A percentile compares a stretch with the other conserved stretches of the same genome.
phyloP scores from a whole-genome alignment of 2,113 vertebrate species.

The Bubalus kerabau region DNA sequence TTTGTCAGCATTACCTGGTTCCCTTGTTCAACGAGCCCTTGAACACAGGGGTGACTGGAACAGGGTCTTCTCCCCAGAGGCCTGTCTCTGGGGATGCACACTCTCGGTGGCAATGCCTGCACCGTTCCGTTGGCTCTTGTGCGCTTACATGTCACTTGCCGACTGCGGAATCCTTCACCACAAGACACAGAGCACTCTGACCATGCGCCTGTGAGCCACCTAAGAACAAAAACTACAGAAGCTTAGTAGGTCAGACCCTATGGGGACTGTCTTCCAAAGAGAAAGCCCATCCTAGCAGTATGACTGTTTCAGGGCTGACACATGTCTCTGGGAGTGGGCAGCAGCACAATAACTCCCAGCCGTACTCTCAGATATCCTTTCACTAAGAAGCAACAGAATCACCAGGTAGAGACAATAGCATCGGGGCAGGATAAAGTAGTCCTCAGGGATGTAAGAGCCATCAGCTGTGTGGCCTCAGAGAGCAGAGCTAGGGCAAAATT shows the following conservation, averaged over 20 bases:
- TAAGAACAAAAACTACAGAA: constrained; percentile 45
- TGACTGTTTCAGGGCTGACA: not conserved
- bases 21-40: constrained; percentile 64
- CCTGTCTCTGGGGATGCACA: constrained; percentile 69
- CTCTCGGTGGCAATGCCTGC: constrained; percentile 16
- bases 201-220: constrained; percentile 84
- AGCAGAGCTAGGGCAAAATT: not conserved
- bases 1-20: constrained; percentile 76
- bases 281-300: too few species aligned
- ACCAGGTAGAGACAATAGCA: fast-evolving
- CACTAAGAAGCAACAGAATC: too few species aligned
- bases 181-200: constrained; percentile 87
- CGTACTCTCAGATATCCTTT: not conserved
- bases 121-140: constrained; percentile 58
- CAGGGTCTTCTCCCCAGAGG: constrained; percentile 81
- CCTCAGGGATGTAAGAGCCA: not conserved
- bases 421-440: fast-evolving
- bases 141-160: constrained; percentile 83
- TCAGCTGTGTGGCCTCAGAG: not conserved
- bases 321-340: fast-evolving
- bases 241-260: not conserved
- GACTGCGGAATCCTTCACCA: constrained; percentile 81
- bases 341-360: not conserved
- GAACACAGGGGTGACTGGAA: constrained; percentile 66
- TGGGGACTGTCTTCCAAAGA: not conserved